Conservation (phyloP, 1,140 invertebrate species). For the Procambarus clarkii region DNA sequence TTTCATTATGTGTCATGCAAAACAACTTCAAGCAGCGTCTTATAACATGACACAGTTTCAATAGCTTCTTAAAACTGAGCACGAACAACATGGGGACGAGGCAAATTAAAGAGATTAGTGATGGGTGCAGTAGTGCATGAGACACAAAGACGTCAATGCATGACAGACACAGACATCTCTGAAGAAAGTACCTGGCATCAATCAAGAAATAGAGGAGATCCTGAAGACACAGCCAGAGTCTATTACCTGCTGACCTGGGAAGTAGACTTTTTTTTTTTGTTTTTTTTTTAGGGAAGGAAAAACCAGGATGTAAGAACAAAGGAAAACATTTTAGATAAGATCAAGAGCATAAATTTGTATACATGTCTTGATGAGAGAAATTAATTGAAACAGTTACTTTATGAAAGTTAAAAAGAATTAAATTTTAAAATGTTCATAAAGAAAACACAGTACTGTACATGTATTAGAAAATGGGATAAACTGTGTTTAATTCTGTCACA, state of each 20-base stretch:
- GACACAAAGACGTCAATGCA: background rate
- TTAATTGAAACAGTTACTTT: too few species aligned
- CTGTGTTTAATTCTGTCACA: too few species aligned
- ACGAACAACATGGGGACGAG: background rate
- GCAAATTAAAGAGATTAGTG: background rate
- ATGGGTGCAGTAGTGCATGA: background rate
- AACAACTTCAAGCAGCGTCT: background rate
- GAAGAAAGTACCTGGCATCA: conserved; percentile 59
- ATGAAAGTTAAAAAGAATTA: too few species aligned
- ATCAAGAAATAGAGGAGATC: conserved; percentile 66
- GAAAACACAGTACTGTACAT: too few species aligned
- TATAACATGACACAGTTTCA: background rate
- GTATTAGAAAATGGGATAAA: too few species aligned
- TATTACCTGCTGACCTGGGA: conserved; percentile 44
- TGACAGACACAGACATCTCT: background rate
- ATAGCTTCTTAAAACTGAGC: background rate
- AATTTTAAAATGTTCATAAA: too few species aligned
- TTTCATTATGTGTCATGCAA: background rate
- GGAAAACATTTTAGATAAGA: background rate
- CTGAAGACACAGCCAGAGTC: conserved; percentile 49
- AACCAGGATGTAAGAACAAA: background rate
- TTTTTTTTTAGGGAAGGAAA: background rate
- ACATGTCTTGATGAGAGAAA: background rate
- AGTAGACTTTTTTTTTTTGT: conserved; percentile 27
- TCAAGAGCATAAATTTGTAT: background rate